phyloP scores from a whole-genome alignment of 2,113 vertebrate genomes.

The Solea solea region DNA sequence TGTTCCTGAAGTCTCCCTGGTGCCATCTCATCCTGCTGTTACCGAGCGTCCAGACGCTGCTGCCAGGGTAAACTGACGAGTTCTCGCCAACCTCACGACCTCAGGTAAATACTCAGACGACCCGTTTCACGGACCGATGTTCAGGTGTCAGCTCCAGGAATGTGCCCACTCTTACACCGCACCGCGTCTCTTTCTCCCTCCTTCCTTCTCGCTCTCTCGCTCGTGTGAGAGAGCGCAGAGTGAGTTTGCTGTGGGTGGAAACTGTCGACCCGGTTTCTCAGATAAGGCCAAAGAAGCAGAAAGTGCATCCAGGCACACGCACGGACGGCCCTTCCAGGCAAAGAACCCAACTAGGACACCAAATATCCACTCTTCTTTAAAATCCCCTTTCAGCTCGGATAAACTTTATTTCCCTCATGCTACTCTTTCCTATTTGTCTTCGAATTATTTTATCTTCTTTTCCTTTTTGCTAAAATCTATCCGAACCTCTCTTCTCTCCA shows the following conservation, averaged over 20 bases:
- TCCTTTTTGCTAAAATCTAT: background rate
- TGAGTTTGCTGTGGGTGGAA: constrained; percentile 9
- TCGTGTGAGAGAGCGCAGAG: background rate
- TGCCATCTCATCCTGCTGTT: constrained; percentile 40
- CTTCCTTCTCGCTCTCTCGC: background rate
- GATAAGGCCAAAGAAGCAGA: background rate
- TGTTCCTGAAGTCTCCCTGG: constrained; percentile 7
- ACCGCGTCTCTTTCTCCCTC: background rate
- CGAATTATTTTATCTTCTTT: background rate
- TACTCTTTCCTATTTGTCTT: no score
- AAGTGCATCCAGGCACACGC: background rate
- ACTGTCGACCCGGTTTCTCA: background rate
- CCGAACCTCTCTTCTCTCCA: background rate
- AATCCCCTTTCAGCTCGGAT: background rate
- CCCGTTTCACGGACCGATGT: constrained; percentile 60
- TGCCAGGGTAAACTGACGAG: constrained; percentile 75
- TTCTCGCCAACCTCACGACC: constrained; percentile 59
- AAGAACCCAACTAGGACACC: background rate
- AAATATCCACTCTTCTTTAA: background rate
- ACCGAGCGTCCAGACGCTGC: constrained; percentile 11
- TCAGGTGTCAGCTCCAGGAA: constrained; percentile 57
- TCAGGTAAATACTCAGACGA: constrained; percentile 67
- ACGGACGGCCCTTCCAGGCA: constrained; percentile 3
- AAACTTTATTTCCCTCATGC: background rate
- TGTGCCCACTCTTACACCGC: background rate